A percentile compares a stretch with the other conserved stretches of the same genome.
These are phyloP conservation scores for Anolis carolinensis DNA, from an alignment of 2,113 vertebrate species.

Conservation along the genomic window DNA sequence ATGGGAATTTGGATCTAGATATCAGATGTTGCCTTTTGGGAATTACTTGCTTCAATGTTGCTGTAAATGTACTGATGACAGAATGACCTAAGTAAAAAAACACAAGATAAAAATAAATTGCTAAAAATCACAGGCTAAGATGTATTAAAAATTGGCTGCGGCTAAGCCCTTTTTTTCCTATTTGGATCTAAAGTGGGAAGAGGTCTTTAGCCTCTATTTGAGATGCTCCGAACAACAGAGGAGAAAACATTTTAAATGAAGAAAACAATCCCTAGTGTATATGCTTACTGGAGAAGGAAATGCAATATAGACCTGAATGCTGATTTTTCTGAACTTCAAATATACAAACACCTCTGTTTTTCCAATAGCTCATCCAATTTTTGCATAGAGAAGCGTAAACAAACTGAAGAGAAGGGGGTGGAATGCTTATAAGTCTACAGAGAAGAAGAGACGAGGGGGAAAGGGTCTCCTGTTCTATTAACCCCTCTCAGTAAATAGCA, in stretches of 20 bases:
- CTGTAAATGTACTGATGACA: background rate
- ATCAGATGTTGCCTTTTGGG: background rate
- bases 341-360: constrained; percentile 2
- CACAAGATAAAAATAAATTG: background rate
- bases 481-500: background rate
- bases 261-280: background rate
- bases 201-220: background rate
- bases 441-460: background rate
- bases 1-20: background rate
- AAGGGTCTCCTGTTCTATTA: background rate
- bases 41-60: background rate
- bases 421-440: constrained; percentile 16
- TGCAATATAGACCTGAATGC: constrained; percentile 1
- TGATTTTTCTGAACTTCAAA: constrained; percentile 39
- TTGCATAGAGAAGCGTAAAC: constrained; percentile 4
- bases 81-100: background rate
- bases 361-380: constrained; percentile 33
- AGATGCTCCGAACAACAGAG: background rate
- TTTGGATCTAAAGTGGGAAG: background rate
- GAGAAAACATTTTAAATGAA: background rate
- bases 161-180: background rate
- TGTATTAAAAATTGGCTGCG: background rate
- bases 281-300: constrained; percentile 28
- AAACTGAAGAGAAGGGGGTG: constrained; percentile 1
- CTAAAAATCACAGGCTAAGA: background rate